Base-by-base conservation (phyloP, 2,113 vertebrate genomes). In the Pristiophorus japonicus region DNA sequence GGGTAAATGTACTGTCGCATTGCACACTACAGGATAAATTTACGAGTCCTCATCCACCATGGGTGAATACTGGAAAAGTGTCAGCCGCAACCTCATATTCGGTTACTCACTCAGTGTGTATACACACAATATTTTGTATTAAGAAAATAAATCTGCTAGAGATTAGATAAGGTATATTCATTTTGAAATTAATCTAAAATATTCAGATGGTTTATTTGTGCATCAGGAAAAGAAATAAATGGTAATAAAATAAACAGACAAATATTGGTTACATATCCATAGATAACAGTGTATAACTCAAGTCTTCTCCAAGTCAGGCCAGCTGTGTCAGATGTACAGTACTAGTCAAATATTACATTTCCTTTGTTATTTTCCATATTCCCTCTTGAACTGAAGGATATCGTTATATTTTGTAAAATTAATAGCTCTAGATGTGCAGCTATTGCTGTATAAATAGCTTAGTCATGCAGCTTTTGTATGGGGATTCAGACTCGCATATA, bases 331-430 rank as follows among this genome's bases (percentile, higher is more conserved):
- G 2, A 73, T 81, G 38, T 38, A 42, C 18, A 81, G 5, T 0
- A 42, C 4, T 18, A 81, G 78, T 20, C 78, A 81, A 81, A 81
- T 81, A 81, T 81, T 81, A 81, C 38, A 81, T 81, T 81, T 45
- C 78, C 78, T 81, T 81, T 81, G 78, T 81, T 81, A 20, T 81
- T 45, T 81, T 81, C 78, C 78, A 81, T 42, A 81, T 42, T 81
- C 18, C 38, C 78, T 38, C 78, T 81, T 81, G 78, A 81, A 45
- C 78, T 81, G 38, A 45, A 78, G 45, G 38, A 81, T 81, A 81
- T 45, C 6, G 78, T 81, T 81, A 81, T 81, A n/a, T 81, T 42
- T 81, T 81, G 38, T 20, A 22, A 81, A 81, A 42, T 81, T 38
- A 78, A 81, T 81, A 81, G 16, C 42, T 81, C 78, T 38, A 81